Conservation (phyloP, 2,113 vertebrate species). For the Picathartes gymnocephalus region DNA sequence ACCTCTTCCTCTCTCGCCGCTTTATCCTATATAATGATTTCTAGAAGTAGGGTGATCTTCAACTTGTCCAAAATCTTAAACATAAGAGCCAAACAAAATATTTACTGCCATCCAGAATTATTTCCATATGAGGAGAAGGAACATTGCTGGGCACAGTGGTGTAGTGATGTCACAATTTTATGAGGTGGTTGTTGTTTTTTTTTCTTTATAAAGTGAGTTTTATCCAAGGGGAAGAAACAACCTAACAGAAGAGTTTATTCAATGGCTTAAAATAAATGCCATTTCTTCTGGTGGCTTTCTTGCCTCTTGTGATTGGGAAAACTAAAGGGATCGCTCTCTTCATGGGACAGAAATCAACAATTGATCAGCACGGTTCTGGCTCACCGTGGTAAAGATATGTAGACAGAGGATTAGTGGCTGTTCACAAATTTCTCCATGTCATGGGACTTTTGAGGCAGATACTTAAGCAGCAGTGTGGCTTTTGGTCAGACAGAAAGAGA, state of each 20-base stretch:
- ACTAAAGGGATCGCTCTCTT: not conserved
- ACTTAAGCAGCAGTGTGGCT: not conserved
- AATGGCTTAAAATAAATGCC: not conserved
- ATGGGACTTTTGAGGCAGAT: not conserved
- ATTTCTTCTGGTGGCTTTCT: not conserved
- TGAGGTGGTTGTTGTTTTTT: not conserved
- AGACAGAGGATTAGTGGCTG: not conserved
- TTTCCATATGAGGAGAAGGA: slow-evolving; percentile 41
- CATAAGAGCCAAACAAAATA: slow-evolving; percentile 28
- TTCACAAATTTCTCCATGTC: not conserved
- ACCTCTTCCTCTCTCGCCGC: fast-evolving
- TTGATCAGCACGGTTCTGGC: not conserved
- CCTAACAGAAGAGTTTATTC: not conserved
- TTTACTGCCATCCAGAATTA: not conserved
- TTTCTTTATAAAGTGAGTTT: not conserved
- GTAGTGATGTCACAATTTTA: not conserved
- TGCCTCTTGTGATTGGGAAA: not conserved
- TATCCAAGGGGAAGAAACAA: not conserved
- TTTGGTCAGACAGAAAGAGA: not conserved
- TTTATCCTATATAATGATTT: slow-evolving; percentile 6
- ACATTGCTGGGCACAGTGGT: not conserved
- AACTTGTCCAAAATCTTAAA: not conserved
- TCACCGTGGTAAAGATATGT: not conserved
- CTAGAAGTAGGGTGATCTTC: not conserved
- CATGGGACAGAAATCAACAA: not conserved